Evolutionary conservation across 2,888 invertebrate genomes (phyloP), one percentile per base, ranked within the genome.

Genomic region (Nipponacmea schrenckii): DNA sequence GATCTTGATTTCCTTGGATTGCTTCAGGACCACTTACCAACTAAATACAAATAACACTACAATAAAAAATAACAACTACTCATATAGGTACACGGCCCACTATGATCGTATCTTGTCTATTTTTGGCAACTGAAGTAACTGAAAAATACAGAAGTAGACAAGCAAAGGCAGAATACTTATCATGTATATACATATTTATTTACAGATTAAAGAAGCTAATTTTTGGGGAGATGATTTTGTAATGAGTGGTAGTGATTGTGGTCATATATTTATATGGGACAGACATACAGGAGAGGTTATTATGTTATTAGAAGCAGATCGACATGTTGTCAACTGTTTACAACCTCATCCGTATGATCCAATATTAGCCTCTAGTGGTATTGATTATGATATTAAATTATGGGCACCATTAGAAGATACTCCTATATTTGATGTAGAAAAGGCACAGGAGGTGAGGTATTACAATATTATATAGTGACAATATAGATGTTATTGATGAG

Each of bases 181-280:
- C 4, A 31, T 4, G 31, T 4, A 7, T 31, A 31, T 69, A 26
- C 12, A 2, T 65, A 67, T 17, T 31, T 72, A 89, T 84, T 75
- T 75, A n/a, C 89, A 93, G 94, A 95, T 95, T 74, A 95, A 95
- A 88, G 94, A 95, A 87, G 93, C 94, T 4, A 93, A 93, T 73
- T 95, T 95, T 89, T 95, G 94, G 94, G 95, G 95, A 65, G 91
- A 93, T 80, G 90, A 93, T 81, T 94, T 92, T 89, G 92, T 95
- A 17, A 93, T 95, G 92, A 94, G 94, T 27, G 95, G 95, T n/a
- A 94, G 94, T 17, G 95, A 95, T 89, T 95, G 95, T 88, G 95
- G 95, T 0, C 94, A 95, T 84, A 93, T 95, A 17, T 95, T 95
- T 84, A 91, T 94, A 48, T 95, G 95, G 95, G 92, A 94, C 70